phyloP scores from a whole-genome alignment of 2,113 vertebrate genomes.

The Pyxicephalus adspersus region DNA sequence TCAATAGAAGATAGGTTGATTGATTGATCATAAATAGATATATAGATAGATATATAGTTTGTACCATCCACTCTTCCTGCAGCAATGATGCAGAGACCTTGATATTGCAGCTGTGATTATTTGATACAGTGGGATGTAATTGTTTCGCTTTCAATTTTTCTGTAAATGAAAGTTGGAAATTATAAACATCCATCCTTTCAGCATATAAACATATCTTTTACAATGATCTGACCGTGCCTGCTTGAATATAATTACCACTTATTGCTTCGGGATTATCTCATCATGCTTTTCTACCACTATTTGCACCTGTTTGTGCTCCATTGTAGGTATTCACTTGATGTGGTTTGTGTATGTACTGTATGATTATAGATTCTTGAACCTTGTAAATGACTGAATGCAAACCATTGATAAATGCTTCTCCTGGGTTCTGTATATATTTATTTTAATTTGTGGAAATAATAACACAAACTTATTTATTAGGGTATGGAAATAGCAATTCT shows the following conservation, averaged over 20 bases:
- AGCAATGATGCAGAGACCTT: background rate
- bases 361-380: too few relatives aligned
- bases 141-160: slow-evolving; percentile 12
- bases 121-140: background rate
- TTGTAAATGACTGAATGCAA: too few relatives aligned
- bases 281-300: background rate
- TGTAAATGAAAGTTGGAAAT: background rate
- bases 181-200: background rate
- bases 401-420: too few relatives aligned
- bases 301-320: background rate
- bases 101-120: background rate
- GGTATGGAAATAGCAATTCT: too few relatives aligned
- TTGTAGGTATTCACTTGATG: background rate
- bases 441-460: too few relatives aligned
- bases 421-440: too few relatives aligned
- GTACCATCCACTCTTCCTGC: background rate
- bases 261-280: background rate
- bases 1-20: too few relatives aligned
- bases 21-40: too few relatives aligned
- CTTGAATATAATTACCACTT: background rate
- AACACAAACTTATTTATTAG: too few relatives aligned
- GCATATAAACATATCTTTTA: background rate
- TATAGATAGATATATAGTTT: too few relatives aligned
- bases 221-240: background rate
- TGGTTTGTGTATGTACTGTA: background rate